Evolutionary conservation across 1,140 invertebrate species (phyloP), one percentile per base, ranked within the genome.

Genomic region (Anastrepha obliqua): DNA sequence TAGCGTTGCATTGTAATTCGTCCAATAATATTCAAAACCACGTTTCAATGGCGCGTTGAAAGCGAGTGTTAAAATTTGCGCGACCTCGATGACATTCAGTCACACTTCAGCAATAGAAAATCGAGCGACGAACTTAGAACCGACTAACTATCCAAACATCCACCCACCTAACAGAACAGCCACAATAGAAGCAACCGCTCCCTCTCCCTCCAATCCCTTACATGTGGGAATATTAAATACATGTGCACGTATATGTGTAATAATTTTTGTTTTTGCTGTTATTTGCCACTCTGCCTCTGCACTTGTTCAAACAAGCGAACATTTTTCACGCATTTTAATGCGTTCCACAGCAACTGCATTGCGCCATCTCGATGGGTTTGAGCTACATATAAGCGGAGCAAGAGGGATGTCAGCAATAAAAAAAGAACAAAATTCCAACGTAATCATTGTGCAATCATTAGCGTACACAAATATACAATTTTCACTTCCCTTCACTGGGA

Each of bases 371-470:
- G 42, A 81, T 13, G 15, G 13, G 29, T 62, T 42, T 4, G 8
- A 59, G 81, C 47, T 39, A 20, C 74, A 29, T 29, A 29, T 55
- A 55, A 55, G 58, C n/a, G 47, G 7, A 59, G 55, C 15, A 85
- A 29, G 67, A 17, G 67, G 15, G 42, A 3, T 1, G 74, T 0
- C 8, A 42, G 58, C 20, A 20, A 20, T 44, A 60, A 78, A 42
- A 55, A 87, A 58, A 20, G 47, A 70, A 87, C 44, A n/a, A 87
- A 42, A 88, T 88, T 88, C 88, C 88, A 60, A 88, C 90, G 91
- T 92, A 92, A 92, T 92, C 91, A 92, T 92, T 92, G 91, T 91
- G 91, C 90, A 92, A 92, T 92, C 91, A 92, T 92, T 92, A 91
- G 90, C 58, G 81, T 85, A 44, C 17, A 74, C 51, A 74, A 87